Conservation (phyloP, 2,113 vertebrate species). For the Alectura lathami region DNA sequence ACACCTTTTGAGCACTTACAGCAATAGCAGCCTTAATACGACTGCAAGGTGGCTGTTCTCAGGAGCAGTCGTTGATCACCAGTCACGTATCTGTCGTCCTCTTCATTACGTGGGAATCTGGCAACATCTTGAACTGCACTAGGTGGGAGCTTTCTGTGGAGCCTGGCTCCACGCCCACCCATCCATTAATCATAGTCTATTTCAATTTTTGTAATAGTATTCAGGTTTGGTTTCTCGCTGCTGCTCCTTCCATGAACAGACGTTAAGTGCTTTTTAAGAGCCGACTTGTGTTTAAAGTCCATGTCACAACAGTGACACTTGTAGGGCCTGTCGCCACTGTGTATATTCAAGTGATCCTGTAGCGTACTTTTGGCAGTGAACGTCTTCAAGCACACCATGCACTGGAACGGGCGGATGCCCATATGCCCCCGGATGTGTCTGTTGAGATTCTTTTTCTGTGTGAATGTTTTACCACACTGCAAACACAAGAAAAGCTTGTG, state of each 20-base stretch:
- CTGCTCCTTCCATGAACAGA: conserved; percentile 82
- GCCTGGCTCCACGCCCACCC: neutral
- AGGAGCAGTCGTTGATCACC: neutral
- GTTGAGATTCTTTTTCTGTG: conserved; percentile 85
- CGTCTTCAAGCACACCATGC: conserved; percentile 86
- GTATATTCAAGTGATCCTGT: conserved; percentile 88
- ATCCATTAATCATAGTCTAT: conserved; percentile 72
- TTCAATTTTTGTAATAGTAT: conserved; percentile 73
- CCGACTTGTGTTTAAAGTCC: conserved; percentile 85
- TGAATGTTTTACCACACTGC: conserved; percentile 87
- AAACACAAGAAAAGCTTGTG: conserved; percentile 86
- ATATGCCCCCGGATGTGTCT: conserved; percentile 85
- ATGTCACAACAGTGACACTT: conserved; percentile 84
- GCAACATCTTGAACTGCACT: neutral
- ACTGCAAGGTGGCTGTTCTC: neutral
- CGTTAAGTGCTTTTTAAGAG: conserved; percentile 85
- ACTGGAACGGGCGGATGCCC: conserved; percentile 86
- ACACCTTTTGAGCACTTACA: neutral
- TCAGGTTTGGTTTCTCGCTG: conserved; percentile 72
- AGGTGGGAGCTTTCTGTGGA: neutral
- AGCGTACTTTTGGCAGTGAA: conserved; percentile 87
- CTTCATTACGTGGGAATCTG: neutral
- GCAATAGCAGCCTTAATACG: neutral
- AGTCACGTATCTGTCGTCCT: neutral
- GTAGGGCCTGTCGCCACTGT: conserved; percentile 82